These are phyloP conservation scores for Norana najaformis DNA, from an alignment of 2,888 invertebrate genomes.

Conservation along the genomic window DNA sequence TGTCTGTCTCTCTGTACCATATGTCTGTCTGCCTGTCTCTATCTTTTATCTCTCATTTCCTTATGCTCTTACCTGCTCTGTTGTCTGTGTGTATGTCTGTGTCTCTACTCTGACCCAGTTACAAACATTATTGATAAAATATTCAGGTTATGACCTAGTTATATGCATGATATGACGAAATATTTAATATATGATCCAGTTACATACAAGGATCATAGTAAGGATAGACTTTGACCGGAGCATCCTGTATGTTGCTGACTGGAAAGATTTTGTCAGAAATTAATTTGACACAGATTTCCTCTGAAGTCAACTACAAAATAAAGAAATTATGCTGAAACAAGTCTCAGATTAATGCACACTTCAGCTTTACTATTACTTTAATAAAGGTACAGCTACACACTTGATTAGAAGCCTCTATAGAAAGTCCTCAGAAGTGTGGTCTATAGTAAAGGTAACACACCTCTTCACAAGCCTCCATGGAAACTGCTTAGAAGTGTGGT, in stretches of 20 bases:
- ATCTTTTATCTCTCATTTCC: background rate
- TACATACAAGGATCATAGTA: conserved; percentile 26
- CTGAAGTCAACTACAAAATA: background rate
- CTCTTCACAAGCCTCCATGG: too few species aligned
- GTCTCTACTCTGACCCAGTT: background rate
- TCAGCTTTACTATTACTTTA: background rate
- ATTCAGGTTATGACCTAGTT: background rate
- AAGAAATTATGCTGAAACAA: background rate
- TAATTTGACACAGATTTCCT: conserved; percentile 14
- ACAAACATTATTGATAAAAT: background rate
- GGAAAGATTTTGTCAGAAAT: conserved; percentile 4
- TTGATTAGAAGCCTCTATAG: too few species aligned
- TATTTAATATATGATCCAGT: background rate
- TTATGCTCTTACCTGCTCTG: background rate
- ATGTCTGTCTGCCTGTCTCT: background rate
- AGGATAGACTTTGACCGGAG: conserved; percentile 22
- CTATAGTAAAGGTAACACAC: too few species aligned
- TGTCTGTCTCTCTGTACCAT: background rate
- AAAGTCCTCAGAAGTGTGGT: too few species aligned
- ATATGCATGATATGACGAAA: background rate
- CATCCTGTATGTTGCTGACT: conserved; percentile 25
- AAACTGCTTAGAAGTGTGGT: too few species aligned
- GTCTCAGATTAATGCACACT: background rate
- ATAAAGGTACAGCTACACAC: too few species aligned
- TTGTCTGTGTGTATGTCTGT: background rate